phyloP scores from a whole-genome alignment of 2,113 vertebrate species.

The Syngnathus floridae region DNA sequence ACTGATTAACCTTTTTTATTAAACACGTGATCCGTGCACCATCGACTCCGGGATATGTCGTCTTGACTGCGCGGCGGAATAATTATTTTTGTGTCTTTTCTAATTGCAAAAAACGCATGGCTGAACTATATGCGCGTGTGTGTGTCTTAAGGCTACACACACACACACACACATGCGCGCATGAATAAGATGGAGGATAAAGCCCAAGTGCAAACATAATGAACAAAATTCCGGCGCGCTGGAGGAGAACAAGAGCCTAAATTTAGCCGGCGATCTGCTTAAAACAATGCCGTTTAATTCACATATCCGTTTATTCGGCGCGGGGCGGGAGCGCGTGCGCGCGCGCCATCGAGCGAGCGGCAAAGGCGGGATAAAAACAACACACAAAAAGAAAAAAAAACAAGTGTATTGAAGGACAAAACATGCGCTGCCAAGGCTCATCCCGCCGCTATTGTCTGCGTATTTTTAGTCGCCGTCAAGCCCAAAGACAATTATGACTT shows the following conservation, averaged over 20 bases:
- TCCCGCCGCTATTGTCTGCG: conserved; percentile 67
- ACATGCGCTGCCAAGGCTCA: conserved; percentile 64
- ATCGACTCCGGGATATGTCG: conserved; percentile 72
- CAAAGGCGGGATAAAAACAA: conserved; percentile 45
- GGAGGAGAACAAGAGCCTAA: conserved; percentile 51
- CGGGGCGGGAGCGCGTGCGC: conserved; percentile 39
- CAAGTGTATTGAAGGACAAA: conserved; percentile 65
- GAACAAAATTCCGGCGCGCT: conserved; percentile 49
- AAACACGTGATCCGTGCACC: conserved; percentile 75
- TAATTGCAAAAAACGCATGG: conserved; percentile 74
- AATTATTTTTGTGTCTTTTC: conserved; percentile 78
- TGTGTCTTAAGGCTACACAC: conserved; percentile 45
- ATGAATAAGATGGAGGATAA: conserved; percentile 45
- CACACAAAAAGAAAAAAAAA: background rate
- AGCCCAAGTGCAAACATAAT: conserved; percentile 43
- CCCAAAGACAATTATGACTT: conserved; percentile 63
- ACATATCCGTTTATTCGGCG: conserved; percentile 71
- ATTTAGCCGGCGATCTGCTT: conserved; percentile 65
- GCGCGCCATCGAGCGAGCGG: conserved; percentile 7
- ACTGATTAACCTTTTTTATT: conserved; percentile 81
- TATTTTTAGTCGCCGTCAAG: conserved; percentile 74
- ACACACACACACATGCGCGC: conserved; percentile 34
- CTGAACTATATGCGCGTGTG: conserved; percentile 59
- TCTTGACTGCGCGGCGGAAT: conserved; percentile 69
- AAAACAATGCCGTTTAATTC: conserved; percentile 74